phyloP scores from a whole-genome alignment of 2,888 invertebrate species.

The Agrochola litura region DNA sequence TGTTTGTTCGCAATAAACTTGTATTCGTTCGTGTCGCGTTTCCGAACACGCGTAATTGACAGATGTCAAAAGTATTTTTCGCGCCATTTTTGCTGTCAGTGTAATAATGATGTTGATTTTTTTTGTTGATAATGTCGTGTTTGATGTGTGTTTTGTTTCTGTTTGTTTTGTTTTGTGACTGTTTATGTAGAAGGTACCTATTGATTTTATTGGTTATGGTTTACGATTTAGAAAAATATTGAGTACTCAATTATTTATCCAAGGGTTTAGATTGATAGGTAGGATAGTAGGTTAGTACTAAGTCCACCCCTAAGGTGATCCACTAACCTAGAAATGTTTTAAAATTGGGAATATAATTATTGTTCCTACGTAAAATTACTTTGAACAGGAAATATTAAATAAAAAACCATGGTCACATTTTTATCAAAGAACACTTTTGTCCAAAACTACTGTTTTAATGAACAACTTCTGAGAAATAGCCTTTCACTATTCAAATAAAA shows the following conservation, averaged over 20 bases:
- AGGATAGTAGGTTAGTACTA: too few relatives aligned
- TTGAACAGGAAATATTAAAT: neutral
- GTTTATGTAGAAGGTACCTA: neutral
- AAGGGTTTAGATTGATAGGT: neutral
- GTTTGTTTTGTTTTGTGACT: slow-evolving; percentile 48
- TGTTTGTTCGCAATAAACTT: slow-evolving; percentile 65
- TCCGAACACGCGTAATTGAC: slow-evolving; percentile 85
- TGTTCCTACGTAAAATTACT: neutral
- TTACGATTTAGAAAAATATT: neutral
- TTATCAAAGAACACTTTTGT: neutral
- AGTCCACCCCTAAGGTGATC: too few relatives aligned
- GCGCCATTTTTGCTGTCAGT: slow-evolving; percentile 81
- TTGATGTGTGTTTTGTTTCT: slow-evolving; percentile 69
- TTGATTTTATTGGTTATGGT: neutral
- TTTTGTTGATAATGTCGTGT: slow-evolving; percentile 79
- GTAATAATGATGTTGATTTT: slow-evolving; percentile 81
- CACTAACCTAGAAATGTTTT: neutral
- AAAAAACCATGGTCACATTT: neutral
- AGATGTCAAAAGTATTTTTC: slow-evolving; percentile 87
- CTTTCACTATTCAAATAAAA: slow-evolving; percentile 1
- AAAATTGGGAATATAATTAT: neutral
- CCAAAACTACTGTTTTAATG: neutral
- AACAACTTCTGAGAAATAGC: neutral
- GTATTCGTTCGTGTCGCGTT: slow-evolving; percentile 65
- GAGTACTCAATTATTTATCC: neutral